phyloP scores from a whole-genome alignment of 2,113 vertebrate species.

The pig (Sus scrofa) region T2T-Sscrofa CM000813.6:112262501-112263000 shows the following conservation, averaged over 20 bases:
- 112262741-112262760: background rate
- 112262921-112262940: background rate
- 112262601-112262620: too few species aligned
- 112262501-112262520: too few species aligned
- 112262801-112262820: background rate
- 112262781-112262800: background rate
- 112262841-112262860: background rate
- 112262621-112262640: too few species aligned
- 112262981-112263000: background rate
- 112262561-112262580: too few species aligned
- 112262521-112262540: too few species aligned
- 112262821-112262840: constrained; percentile 37
- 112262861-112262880: constrained; percentile 9
- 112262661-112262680: background rate
- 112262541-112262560: too few species aligned
- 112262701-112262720: constrained; percentile 39
- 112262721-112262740: background rate
- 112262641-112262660: background rate
- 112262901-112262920: background rate
- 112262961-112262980: background rate
- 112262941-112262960: background rate
- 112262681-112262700: background rate
- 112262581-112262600: too few species aligned
- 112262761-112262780: background rate
- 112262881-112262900: background rate